Evolutionary conservation across 1,140 invertebrate species (phyloP).

Genomic region (Trichonephila clavipes): DNA sequence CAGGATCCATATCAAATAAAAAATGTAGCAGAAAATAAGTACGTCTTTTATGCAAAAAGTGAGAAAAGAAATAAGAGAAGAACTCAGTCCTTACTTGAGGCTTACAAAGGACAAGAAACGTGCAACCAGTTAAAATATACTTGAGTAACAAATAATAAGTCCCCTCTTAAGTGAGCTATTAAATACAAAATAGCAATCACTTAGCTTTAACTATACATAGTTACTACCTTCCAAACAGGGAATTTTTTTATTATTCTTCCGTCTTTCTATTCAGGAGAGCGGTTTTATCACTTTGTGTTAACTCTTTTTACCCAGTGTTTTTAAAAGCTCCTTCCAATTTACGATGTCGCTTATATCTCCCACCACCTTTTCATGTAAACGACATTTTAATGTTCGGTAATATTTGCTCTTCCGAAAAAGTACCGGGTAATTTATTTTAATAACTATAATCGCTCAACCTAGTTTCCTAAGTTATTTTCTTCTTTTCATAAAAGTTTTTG

Average conservation of each 20-base stretch:
- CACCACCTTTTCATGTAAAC: background rate
- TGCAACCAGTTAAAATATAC: too few species aligned
- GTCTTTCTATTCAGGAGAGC: background rate
- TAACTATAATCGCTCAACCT: slow-evolving; percentile 9
- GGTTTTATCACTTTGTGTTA: background rate
- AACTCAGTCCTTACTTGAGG: too few species aligned
- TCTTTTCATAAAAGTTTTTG: background rate
- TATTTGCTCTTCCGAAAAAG: background rate
- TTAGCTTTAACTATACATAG: background rate
- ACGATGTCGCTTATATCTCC: background rate
- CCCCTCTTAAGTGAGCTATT: background rate
- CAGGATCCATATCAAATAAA: too few species aligned
- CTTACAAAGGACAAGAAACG: too few species aligned
- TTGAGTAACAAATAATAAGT: too few species aligned
- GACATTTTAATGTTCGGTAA: background rate
- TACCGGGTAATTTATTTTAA: background rate
- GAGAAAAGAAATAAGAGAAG: too few species aligned
- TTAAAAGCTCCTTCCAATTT: slow-evolving; percentile 1
- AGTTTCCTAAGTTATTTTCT: background rate
- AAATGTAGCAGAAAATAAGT: too few species aligned
- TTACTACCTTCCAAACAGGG: background rate
- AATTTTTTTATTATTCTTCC: background rate
- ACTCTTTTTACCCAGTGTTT: background rate
- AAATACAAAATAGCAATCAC: background rate
- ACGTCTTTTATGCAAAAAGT: too few species aligned